Evolutionary conservation across 2,113 vertebrate genomes (phyloP), one percentile per base, ranked within the genome.

Genomic region (Brachyhypopomus gauderio): DNA sequence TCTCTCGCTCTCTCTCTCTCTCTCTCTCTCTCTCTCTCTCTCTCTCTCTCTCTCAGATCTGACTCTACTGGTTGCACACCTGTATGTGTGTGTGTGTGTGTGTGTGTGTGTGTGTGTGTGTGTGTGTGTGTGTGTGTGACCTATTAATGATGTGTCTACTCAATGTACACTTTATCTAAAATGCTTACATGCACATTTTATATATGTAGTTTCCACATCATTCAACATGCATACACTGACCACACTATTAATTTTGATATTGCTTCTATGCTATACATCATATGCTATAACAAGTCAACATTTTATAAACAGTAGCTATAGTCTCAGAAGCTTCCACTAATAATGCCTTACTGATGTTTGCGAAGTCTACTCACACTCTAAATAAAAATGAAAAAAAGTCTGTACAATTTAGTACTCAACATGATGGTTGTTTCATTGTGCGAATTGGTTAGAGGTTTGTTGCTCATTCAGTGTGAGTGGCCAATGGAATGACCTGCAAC

Each of bases 221-320:
- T 30, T 77, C 74, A 67, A 64, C 67, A 77, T 77, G 77, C 80
- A 78, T 60, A 80, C 81, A 83, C 76, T 85, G 87, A 88, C 87
- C 86, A 85, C 56, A 72, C 70, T 48, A 84, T 75, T 86, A 84
- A 87, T 73, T 80, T 84, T 77, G 79, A 81, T 69, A 72, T 79
- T 69, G 52, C 41, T 80, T 48, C 75, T 74, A 71, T 58, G 81
- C 77, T 85, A 88, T 67, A 87, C 88, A 91, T 89, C 86, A 77
- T 69, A 79, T 59, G 78, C 48, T 77, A 83, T 77, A 81, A 84
- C 76, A 81, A 64, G 80, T 62, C 36, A 86, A 90, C 88, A 74
- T 88, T 88, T 87, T 78, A 82, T 86, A 81, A 87, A 38, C 72
- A 83, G 76, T 75, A n/a, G 59, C 74, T 36, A 55, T 87, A 83